These are phyloP conservation scores for Drosophila anomelani DNA, from an alignment of 2,888 invertebrate genomes.

Conservation along the genomic window DNA sequence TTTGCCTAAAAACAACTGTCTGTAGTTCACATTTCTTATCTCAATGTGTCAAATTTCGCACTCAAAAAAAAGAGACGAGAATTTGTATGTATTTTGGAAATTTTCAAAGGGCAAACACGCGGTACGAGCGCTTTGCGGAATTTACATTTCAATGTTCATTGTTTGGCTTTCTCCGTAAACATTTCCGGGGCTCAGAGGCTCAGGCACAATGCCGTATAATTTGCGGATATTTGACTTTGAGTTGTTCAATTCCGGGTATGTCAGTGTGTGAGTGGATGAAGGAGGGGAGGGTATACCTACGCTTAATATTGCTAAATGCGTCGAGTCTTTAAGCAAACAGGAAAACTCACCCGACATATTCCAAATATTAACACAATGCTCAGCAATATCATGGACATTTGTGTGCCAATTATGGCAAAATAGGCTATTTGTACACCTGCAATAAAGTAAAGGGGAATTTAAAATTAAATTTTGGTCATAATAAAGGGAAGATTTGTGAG, in stretches of 20 bases:
- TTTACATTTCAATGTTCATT: constrained; percentile 68
- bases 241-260: constrained; percentile 41
- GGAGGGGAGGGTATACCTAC: constrained; percentile 13
- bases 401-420: constrained; percentile 91
- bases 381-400: constrained; percentile 91
- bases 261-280: background rate
- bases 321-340: constrained; percentile 51
- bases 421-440: constrained; percentile 93
- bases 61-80: background rate
- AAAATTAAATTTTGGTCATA: background rate
- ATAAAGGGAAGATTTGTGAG: background rate
- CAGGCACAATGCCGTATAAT: constrained; percentile 64
- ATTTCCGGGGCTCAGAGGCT: constrained; percentile 36
- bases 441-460: constrained; percentile 76
- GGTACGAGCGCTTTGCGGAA: constrained; percentile 43
- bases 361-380: constrained; percentile 90
- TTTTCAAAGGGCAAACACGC: constrained; percentile 8
- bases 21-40: background rate
- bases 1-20: background rate
- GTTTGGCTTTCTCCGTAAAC: constrained; percentile 56
- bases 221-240: constrained; percentile 54
- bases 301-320: constrained; percentile 43
- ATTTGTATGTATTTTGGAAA: constrained; percentile 3
- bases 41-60: constrained; percentile 11
- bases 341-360: constrained; percentile 89